A percentile compares a stretch with the other conserved stretches of the same genome.
These are phyloP conservation scores for Drosophila cognata DNA, from an alignment of 2,888 invertebrate genomes.

Conservation along the genomic window DNA sequence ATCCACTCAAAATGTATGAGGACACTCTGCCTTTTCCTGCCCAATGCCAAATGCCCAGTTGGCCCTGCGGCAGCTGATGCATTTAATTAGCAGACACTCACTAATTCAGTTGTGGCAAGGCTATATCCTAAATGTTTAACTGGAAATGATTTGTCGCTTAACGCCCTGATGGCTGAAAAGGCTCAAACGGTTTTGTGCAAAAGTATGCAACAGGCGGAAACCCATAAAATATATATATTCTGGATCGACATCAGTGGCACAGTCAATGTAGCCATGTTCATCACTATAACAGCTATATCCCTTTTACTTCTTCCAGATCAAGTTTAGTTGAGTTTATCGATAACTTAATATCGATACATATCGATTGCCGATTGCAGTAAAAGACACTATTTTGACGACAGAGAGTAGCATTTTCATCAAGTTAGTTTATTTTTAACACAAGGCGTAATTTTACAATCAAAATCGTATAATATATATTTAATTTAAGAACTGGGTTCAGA, in stretches of 20 bases:
- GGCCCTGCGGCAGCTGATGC: neutral
- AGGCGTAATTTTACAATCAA: too few species aligned
- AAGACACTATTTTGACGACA: neutral
- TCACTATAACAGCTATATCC: neutral
- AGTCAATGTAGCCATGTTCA: neutral
- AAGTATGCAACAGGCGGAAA: neutral
- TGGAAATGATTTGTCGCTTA: neutral
- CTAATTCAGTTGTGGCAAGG: neutral
- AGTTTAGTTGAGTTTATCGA: neutral
- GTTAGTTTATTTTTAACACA: too few species aligned
- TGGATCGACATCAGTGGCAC: neutral
- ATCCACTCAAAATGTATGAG: constrained; percentile 28
- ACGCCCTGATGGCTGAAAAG: neutral
- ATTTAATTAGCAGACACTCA: constrained; percentile 41
- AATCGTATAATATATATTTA: neutral
- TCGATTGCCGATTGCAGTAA: neutral
- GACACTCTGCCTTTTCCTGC: neutral
- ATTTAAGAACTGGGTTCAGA: neutral
- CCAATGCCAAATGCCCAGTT: neutral
- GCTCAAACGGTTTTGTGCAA: neutral
- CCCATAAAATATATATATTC: neutral
- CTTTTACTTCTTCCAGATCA: neutral
- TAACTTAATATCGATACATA: neutral
- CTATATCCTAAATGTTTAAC: neutral
- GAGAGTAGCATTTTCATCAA: too few species aligned